These are phyloP conservation scores for Ooceraea biroi DNA, from an alignment of 1,140 invertebrate species.

Conservation along the genomic window DNA sequence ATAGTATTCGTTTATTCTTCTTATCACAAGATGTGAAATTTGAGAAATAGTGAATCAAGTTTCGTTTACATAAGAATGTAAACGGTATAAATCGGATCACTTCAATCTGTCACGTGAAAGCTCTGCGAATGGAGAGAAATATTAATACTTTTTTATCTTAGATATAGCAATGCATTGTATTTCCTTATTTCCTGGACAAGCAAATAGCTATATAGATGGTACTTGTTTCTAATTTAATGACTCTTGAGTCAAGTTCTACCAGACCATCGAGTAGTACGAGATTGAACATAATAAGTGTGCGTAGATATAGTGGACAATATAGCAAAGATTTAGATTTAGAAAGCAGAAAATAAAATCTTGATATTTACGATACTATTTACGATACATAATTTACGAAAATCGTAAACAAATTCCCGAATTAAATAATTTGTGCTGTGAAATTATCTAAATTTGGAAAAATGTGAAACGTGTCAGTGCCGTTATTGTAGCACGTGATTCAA, in stretches of 20 bases:
- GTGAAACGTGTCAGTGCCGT: background rate
- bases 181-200: background rate
- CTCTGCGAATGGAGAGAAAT: background rate
- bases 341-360: conserved; percentile 10
- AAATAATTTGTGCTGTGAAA: no score
- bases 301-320: background rate
- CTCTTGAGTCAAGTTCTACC: background rate
- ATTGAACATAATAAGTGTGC: background rate
- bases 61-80: background rate
- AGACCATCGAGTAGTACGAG: background rate
- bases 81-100: background rate
- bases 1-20: background rate
- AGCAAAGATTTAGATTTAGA: no score
- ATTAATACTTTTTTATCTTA: background rate
- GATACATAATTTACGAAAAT: background rate
- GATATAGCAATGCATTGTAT: background rate
- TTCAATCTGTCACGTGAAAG: background rate
- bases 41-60: background rate
- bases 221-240: conserved; percentile 19
- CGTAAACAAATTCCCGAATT: background rate
- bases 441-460: background rate
- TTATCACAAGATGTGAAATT: background rate
- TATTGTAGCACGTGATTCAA: conserved; percentile 69
- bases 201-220: conserved; percentile 29
- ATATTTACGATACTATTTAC: background rate